Base-by-base conservation (phyloP, 2,113 vertebrate genomes). In the Heterotis niloticus region DNA sequence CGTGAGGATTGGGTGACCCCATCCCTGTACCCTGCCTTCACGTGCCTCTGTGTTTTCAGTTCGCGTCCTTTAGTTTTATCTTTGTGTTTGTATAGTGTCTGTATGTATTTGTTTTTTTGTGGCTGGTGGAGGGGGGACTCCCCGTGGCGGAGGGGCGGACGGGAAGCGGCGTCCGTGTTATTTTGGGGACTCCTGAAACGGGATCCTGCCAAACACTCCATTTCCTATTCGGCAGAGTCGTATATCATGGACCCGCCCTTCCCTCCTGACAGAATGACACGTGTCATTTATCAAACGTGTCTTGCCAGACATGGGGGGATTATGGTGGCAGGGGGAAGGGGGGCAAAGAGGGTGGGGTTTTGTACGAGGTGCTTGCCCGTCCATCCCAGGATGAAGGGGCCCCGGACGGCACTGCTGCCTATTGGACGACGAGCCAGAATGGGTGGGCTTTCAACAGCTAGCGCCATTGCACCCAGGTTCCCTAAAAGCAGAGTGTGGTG, bases 271-370 rank as follows among this genome's bases (percentile, higher is more conserved):
- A 96, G 95, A 95, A 95, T 96, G 97, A 98, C 95, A 93, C 81
- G 93, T 98, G 97, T 98, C 97, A 98, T 99, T 99, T 98, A 98
- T 99, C 97, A 98, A 94, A 91, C 88, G 74, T 91, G 94, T 91
- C 91, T 92, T 89, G 91, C 92, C 95, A 88, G 94, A 93, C 91
- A 90, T 91, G 83, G 77, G 82, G 76, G 29, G 77, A 7, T 44
- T 44, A 44, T 44, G 34, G 34, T 44, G 34, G 34, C 77, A 69
- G 26, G 44, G 65, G 28, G n/a, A 70, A 87, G 84, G 85, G 87
- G 88, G 83, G 85, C 82, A 83, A 86, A 85, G 81, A 80, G 88
- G 86, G 84, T 73, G 62, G 77, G 67, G 82, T 81, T 86, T 73
- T 77, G 7, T 84, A 86, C 85, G 79, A 85, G 77, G 77, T 86